phyloP scores from a whole-genome alignment of 2,113 vertebrate species.

The Microtus ochrogaster region DNA sequence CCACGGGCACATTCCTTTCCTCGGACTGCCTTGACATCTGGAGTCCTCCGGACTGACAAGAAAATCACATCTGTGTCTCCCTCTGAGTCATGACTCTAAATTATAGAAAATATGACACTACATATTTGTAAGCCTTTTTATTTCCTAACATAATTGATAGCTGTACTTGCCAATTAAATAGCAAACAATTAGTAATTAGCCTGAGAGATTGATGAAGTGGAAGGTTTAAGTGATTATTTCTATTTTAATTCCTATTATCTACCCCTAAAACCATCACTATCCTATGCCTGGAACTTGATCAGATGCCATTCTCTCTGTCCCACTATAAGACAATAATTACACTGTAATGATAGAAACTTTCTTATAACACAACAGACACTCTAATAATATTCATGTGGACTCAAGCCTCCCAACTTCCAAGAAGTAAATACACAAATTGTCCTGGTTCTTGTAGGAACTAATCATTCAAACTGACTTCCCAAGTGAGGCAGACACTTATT shows the following conservation, averaged over 20 bases:
- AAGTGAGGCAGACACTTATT: not conserved
- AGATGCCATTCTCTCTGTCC: not conserved
- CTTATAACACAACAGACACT: not conserved
- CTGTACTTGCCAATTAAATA: conserved; percentile 56
- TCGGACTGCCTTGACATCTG: not conserved
- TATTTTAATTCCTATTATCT: conserved; percentile 59
- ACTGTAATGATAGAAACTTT: not conserved
- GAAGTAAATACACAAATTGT: not conserved
- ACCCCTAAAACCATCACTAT: conserved; percentile 18
- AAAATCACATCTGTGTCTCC: not conserved
- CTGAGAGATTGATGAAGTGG: not conserved
- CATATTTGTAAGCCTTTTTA: conserved; percentile 58
- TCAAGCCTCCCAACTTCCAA: not conserved
- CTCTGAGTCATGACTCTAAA: conserved; percentile 72
- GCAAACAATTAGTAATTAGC: conserved; percentile 60
- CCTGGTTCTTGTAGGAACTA: conserved; percentile 12
- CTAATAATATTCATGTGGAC: not conserved
- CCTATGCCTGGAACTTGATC: not conserved
- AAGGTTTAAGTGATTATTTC: conserved; percentile 55
- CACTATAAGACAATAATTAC: not conserved
- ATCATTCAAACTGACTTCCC: not conserved
- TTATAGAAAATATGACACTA: conserved; percentile 63
- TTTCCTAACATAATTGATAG: conserved; percentile 69
- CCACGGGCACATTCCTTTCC: not conserved
- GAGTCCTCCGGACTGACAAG: conserved; percentile 1